phyloP scores from a whole-genome alignment of 2,888 invertebrate genomes.

The Drosophila anomalata region DNA sequence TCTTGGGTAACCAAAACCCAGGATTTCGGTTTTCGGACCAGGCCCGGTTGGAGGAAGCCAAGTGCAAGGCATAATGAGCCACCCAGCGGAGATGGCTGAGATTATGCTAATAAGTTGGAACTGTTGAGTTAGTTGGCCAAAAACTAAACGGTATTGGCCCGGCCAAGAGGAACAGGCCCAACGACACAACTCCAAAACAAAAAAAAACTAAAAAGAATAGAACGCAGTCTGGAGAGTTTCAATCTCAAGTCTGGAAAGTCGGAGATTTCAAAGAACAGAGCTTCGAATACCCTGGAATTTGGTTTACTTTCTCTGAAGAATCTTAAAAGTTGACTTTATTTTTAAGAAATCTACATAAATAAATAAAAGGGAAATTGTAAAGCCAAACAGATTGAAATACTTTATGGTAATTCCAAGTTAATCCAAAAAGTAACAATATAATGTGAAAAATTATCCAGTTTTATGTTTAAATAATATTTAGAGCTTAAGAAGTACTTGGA shows the following conservation, averaged over 20 bases:
- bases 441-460: neutral
- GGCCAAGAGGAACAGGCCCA: conserved; percentile 30
- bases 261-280: neutral
- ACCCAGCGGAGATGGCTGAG: conserved; percentile 51
- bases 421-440: neutral
- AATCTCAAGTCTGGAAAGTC: neutral
- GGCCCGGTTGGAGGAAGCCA: conserved; percentile 3
- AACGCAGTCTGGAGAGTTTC: conserved; percentile 17
- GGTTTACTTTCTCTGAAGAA: neutral
- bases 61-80: conserved; percentile 64
- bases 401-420: neutral
- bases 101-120: conserved; percentile 78
- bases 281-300: conserved; percentile 9
- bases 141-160: conserved; percentile 1
- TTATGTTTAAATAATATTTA: neutral
- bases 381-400: neutral
- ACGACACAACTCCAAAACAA: conserved; percentile 56
- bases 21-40: conserved; percentile 6
- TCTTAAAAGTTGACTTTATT: neutral
- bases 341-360: neutral
- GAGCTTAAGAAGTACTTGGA: neutral
- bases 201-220: conserved; percentile 52
- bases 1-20: conserved; percentile 19
- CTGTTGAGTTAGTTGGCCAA: conserved; percentile 43
- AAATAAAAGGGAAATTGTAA: neutral